These are phyloP conservation scores for Alethe diademata DNA, from an alignment of 2,113 vertebrate species.

Conservation along the genomic window DNA sequence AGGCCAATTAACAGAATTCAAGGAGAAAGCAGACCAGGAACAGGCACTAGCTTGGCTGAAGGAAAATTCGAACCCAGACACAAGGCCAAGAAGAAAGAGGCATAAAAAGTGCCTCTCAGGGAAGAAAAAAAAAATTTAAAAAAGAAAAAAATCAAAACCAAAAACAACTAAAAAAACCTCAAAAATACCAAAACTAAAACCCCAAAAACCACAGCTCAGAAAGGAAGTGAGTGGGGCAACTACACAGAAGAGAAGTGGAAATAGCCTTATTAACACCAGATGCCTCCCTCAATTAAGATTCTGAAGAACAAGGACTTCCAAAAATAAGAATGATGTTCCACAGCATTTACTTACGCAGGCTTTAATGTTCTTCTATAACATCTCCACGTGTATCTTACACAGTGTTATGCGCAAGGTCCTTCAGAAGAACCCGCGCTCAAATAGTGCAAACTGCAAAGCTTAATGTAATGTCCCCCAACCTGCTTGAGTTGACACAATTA, in stretches of 20 bases:
- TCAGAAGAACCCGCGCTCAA: constrained; percentile 40
- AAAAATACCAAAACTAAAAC: background rate
- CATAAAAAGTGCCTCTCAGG: background rate
- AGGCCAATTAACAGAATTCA: background rate
- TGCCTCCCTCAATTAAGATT: background rate
- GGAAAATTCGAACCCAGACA: constrained; percentile 36
- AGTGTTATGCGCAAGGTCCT: constrained; percentile 22
- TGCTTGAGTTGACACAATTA: background rate
- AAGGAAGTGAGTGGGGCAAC: background rate
- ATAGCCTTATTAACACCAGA: background rate
- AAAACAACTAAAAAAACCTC: background rate
- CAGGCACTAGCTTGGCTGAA: constrained; percentile 35
- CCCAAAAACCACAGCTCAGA: background rate
- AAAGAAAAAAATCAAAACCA: fast-evolving
- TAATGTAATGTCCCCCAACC: background rate
- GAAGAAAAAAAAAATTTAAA: background rate
- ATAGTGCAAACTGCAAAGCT: constrained; percentile 19
- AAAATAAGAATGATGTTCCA: background rate
- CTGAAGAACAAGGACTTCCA: constrained; percentile 19
- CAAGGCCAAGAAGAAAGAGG: constrained; percentile 41
- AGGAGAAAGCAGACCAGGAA: constrained; percentile 48
- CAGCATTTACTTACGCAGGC: constrained; percentile 66
- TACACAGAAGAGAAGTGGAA: background rate
- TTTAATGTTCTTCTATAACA: constrained; percentile 55
- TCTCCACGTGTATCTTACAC: background rate